phyloP scores from a whole-genome alignment of 2,113 vertebrate genomes.

The Sander vitreus region DNA sequence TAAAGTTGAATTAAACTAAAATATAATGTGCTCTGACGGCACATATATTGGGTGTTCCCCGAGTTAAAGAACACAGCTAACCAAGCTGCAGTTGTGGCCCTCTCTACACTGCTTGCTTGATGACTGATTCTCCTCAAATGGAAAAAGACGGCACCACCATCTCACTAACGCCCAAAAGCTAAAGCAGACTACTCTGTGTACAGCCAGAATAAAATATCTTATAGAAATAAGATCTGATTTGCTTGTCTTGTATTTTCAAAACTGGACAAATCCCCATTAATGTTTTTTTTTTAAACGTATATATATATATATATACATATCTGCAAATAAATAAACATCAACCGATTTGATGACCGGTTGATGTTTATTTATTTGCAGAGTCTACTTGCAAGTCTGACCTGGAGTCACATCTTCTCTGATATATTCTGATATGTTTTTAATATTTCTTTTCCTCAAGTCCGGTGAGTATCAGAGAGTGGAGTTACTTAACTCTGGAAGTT shows the following conservation, averaged over 20 bases:
- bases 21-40: neutral
- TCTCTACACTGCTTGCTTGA: neutral
- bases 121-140: neutral
- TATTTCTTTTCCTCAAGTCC: neutral
- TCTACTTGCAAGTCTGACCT: too few relatives aligned
- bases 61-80: neutral
- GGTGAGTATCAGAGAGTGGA: neutral
- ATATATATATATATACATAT: neutral
- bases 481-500: neutral
- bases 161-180: neutral
- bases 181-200: neutral
- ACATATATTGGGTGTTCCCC: neutral
- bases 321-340: too few relatives aligned
- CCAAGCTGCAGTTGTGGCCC: neutral
- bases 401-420: neutral
- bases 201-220: neutral
- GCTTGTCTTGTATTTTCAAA: too few relatives aligned
- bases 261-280: neutral
- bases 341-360: too few relatives aligned
- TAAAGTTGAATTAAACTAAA: neutral
- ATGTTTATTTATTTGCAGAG: neutral
- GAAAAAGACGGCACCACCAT: neutral
- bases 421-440: neutral
- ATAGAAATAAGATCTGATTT: neutral
- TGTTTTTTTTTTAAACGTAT: too few relatives aligned